These are phyloP conservation scores for Heliconius congener DNA, from an alignment of 1,140 invertebrate species.

Conservation along the genomic window DNA sequence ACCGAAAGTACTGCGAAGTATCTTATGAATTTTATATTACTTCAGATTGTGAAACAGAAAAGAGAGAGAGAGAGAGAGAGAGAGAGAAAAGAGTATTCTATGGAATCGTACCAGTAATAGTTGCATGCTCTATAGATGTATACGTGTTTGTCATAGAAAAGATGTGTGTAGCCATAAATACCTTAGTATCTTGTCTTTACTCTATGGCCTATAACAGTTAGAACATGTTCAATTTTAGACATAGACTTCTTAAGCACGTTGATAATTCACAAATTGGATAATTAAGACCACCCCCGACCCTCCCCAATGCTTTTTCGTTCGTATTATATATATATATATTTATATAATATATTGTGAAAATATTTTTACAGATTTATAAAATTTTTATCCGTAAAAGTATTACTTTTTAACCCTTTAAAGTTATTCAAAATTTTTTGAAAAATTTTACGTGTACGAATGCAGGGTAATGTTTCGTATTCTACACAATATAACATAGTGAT, in stretches of 20 bases:
- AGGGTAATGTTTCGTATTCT: constrained; percentile 56
- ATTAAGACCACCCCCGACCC: background rate
- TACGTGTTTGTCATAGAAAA: constrained; percentile 67
- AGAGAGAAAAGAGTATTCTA: constrained; percentile 21
- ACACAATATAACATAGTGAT: constrained; percentile 35
- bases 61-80: background rate
- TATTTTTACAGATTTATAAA: constrained; percentile 13
- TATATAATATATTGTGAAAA: constrained; percentile 9
- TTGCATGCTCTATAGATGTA: constrained; percentile 70
- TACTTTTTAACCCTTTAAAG: constrained; percentile 34
- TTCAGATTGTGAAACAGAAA: constrained; percentile 32
- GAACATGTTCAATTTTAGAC: constrained; percentile 50
- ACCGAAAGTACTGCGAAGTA: constrained; percentile 43
- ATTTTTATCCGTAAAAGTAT: constrained; percentile 21
- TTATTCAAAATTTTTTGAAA: constrained; percentile 58
- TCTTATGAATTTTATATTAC: constrained; percentile 63
- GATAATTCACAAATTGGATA: constrained; percentile 26
- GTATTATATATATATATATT: background rate
- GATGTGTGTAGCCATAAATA: constrained; percentile 66
- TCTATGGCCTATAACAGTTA: constrained; percentile 57
- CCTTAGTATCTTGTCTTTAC: constrained; percentile 54
- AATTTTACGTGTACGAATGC: constrained; percentile 63
- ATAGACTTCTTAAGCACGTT: constrained; percentile 50
- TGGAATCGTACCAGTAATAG: constrained; percentile 50
- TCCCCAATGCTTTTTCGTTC: constrained; percentile 14